Percentiles rank a stretch among this genome's conserved stretches.
Evolutionary conservation across 2,113 vertebrate species (phyloP).

Genomic region (Amazona guildingii): DNA sequence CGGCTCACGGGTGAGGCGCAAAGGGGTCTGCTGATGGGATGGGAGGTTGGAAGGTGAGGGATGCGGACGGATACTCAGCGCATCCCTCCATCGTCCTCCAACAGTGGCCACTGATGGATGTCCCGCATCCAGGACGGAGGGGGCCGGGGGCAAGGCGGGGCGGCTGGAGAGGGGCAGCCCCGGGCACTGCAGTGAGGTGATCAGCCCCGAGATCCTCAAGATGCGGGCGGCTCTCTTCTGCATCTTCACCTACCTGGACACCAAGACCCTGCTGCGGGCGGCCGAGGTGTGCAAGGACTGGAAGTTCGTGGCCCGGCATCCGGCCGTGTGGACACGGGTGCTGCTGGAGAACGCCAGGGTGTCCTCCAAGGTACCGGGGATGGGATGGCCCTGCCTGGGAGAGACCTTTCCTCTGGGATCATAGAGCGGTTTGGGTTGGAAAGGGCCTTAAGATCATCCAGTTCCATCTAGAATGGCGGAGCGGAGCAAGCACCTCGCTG

Average conservation of each 20-base stretch:
- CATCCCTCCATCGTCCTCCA: fast-evolving
- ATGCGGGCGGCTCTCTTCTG: conserved; percentile 96
- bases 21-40: fast-evolving
- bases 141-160: conserved; percentile 54
- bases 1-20: conserved; percentile 72
- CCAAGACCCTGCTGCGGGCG: conserved; percentile 87
- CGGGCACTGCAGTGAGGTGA: conserved; percentile 89
- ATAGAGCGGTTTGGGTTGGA: neutral
- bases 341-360: conserved; percentile 94
- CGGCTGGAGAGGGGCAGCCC: conserved; percentile 87
- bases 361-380: conserved; percentile 85
- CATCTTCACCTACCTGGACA: conserved; percentile 98
- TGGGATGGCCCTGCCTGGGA: neutral
- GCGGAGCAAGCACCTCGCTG: fast-evolving
- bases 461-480: fast-evolving
- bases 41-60: neutral
- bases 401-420: neutral
- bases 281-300: conserved; percentile 96
- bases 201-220: conserved; percentile 97
- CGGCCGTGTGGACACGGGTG: conserved; percentile 94
- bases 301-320: conserved; percentile 95
- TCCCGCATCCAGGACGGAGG: conserved; percentile 61
- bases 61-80: fast-evolving
- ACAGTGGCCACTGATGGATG: neutral
- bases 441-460: neutral